Conservation (phyloP, 2,113 vertebrate species). For the Miniopterus natalensis region DNA sequence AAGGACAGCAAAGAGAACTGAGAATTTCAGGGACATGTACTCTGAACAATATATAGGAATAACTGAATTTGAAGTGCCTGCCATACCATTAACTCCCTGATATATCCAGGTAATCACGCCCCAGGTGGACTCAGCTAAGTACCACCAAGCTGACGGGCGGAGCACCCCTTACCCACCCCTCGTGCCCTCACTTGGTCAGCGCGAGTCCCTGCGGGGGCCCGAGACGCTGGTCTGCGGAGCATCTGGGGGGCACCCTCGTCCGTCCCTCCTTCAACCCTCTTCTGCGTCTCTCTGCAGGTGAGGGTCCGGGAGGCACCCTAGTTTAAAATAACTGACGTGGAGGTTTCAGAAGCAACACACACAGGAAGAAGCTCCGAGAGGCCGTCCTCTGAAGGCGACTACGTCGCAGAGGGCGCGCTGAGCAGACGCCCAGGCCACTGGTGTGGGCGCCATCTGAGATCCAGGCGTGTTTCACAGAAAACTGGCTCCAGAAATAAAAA, state of each 20-base stretch:
- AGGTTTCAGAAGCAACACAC: background rate
- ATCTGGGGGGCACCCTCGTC: background rate
- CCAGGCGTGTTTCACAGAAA: fast-evolving
- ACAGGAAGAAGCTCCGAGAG: fast-evolving
- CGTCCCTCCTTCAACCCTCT: background rate
- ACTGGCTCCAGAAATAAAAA: background rate
- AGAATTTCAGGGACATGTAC: background rate
- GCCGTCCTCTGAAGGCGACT: background rate
- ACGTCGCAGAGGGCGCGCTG: fast-evolving
- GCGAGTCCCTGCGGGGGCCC: background rate
- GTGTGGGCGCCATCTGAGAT: fast-evolving
- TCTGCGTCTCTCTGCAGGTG: background rate
- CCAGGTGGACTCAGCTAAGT: background rate
- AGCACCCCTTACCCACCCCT: background rate
- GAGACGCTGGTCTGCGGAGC: fast-evolving
- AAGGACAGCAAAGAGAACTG: background rate
- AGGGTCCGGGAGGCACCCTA: background rate
- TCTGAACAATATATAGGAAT: background rate
- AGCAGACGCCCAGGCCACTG: fast-evolving
- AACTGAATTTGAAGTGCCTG: background rate
- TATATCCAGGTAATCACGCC: fast-evolving
- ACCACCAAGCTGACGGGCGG: fast-evolving
- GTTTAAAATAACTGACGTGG: background rate
- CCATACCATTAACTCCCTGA: background rate
- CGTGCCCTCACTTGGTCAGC: too few relatives aligned